Conservation (phyloP, 2,888 invertebrate species). For the Copidosoma aretas region DNA sequence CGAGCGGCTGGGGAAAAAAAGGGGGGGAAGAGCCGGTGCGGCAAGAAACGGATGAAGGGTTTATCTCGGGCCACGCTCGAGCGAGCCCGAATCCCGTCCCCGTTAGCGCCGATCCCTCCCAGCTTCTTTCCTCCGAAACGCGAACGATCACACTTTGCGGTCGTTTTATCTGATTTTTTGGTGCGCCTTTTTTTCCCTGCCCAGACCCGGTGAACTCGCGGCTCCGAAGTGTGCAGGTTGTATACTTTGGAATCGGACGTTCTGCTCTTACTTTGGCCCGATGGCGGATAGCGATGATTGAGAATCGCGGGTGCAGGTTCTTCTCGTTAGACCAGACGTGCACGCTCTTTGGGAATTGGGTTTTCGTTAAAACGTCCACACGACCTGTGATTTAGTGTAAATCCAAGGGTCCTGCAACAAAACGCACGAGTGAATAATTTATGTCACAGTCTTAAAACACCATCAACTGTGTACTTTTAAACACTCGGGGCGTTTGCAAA, state of each 20-base stretch:
- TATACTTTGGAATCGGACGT: slow-evolving; percentile 6
- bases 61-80: slow-evolving; percentile 62
- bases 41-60: slow-evolving; percentile 61
- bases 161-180: slow-evolving; percentile 50
- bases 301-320: background rate
- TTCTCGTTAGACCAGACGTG: background rate
- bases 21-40: slow-evolving; percentile 33
- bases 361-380: too few relatives aligned
- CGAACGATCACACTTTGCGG: slow-evolving; percentile 59
- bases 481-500: too few relatives aligned
- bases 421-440: too few relatives aligned
- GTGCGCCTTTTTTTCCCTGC: background rate
- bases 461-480: too few relatives aligned
- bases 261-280: background rate
- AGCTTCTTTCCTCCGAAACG: slow-evolving; percentile 47
- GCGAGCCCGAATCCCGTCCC: slow-evolving; percentile 49
- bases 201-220: too few relatives aligned
- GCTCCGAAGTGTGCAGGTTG: slow-evolving; percentile 7
- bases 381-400: too few relatives aligned
- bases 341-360: too few relatives aligned
- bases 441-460: too few relatives aligned
- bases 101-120: slow-evolving; percentile 39
- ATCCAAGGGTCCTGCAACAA: too few relatives aligned
- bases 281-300: background rate
- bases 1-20: background rate